phyloP scores from a whole-genome alignment of 2,113 vertebrate genomes.

The Antennarius striatus region DNA sequence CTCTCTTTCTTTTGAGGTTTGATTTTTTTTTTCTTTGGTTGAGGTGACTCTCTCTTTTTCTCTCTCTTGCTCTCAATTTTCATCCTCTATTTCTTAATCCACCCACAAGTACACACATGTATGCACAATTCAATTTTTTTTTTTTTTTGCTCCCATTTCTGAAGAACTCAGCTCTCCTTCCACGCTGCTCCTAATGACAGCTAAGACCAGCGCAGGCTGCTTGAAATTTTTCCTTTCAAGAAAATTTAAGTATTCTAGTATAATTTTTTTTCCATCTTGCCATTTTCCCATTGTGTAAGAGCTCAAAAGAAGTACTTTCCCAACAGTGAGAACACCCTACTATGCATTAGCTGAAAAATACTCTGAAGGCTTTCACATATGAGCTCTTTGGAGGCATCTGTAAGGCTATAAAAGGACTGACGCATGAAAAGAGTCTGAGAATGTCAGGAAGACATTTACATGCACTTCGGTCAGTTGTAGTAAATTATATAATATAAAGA shows the following conservation, averaged over 20 bases:
- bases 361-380: constrained; percentile 18
- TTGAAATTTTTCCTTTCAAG: constrained; percentile 9
- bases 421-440: background rate
- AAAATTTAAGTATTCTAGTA: constrained; percentile 5
- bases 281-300: constrained; percentile 20
- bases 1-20: constrained; percentile 28
- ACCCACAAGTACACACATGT: background rate
- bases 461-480: background rate
- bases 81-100: background rate
- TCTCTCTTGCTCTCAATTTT: background rate
- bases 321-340: constrained; percentile 15
- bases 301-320: constrained; percentile 15
- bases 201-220: background rate
- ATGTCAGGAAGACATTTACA: background rate
- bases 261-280: constrained; percentile 1
- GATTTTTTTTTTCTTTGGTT: background rate
- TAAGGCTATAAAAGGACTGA: constrained; percentile 3
- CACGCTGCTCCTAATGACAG: constrained; percentile 10
- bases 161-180: constrained; percentile 9
- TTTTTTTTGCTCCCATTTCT: constrained; percentile 13
- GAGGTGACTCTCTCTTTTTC: background rate
- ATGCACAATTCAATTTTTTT: background rate
- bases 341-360: constrained; percentile 1
- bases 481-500: background rate
- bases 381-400: constrained; percentile 20